These are phyloP conservation scores for Synanthedon andrenaeformis DNA, from an alignment of 2,888 invertebrate genomes.

Conservation along the genomic window DNA sequence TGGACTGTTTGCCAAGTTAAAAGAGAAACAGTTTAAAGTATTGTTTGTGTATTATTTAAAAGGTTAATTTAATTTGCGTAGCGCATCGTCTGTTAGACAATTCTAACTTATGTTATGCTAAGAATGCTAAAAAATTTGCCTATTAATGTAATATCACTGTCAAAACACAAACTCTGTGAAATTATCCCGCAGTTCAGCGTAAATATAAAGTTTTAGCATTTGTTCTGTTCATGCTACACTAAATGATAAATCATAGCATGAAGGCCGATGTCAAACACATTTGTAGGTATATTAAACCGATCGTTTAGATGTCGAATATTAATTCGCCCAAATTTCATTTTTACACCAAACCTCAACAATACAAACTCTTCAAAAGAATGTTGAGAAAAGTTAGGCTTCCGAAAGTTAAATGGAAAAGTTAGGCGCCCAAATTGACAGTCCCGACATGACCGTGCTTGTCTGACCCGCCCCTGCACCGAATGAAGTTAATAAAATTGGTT, in stretches of 20 bases:
- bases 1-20: constrained; percentile 5
- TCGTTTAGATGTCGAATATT: neutral
- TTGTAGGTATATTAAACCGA: neutral
- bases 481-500: constrained; percentile 36
- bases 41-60: no score
- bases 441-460: constrained; percentile 28
- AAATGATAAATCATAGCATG: no score
- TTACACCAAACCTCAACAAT: constrained; percentile 27
- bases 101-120: no score
- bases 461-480: constrained; percentile 20
- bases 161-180: no score
- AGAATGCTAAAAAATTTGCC: no score
- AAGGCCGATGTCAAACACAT: neutral
- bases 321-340: constrained; percentile 26
- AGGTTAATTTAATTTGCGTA: no score
- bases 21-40: neutral
- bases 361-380: constrained; percentile 46
- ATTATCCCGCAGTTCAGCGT: no score
- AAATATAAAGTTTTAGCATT: no score
- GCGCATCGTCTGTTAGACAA: no score
- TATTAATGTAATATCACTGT: no score
- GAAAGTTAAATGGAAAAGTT: constrained; percentile 67
- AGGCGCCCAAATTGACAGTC: constrained; percentile 56
- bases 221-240: no score
- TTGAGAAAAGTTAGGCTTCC: constrained; percentile 40